Evolutionary conservation across 2,888 invertebrate species (phyloP).

Genomic region (Blera fallax): DNA sequence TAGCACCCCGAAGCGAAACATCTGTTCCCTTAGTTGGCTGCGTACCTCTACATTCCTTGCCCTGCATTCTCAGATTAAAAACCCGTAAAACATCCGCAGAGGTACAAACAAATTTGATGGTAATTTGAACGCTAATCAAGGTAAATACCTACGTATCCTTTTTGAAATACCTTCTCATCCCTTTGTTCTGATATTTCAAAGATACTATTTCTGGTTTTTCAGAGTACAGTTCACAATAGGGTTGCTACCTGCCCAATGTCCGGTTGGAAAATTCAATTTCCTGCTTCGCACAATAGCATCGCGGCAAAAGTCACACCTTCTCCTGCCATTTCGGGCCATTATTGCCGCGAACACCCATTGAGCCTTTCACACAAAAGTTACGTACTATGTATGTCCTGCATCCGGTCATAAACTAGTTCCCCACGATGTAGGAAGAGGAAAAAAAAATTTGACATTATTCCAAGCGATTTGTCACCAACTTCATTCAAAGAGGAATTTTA

Average conservation of each 20-base stretch:
- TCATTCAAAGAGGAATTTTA: constrained; percentile 46
- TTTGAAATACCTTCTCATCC: constrained; percentile 19
- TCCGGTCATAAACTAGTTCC: constrained; percentile 47
- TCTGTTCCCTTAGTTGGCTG: background rate
- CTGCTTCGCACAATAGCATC: constrained; percentile 38
- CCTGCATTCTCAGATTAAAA: constrained; percentile 13
- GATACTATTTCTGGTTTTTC: constrained; percentile 19
- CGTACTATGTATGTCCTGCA: constrained; percentile 29
- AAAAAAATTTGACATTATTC: constrained; percentile 38
- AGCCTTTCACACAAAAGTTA: constrained; percentile 41
- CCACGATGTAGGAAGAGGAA: background rate
- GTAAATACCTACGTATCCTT: constrained; percentile 51
- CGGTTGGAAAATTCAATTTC: constrained; percentile 50
- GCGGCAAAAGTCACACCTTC: constrained; percentile 48
- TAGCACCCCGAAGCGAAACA: background rate
- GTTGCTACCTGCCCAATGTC: constrained; percentile 58
- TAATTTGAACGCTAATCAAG: constrained; percentile 46
- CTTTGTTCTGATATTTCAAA: background rate
- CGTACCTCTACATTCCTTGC: background rate
- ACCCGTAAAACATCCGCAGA: constrained; percentile 20
- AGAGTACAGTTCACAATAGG: constrained; percentile 4
- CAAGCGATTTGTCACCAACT: constrained; percentile 62
- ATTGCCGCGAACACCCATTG: constrained; percentile 31
- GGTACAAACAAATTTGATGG: constrained; percentile 41
- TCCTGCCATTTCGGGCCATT: background rate